Conservation (phyloP, 64 coral and sea anemone species). For the Porites australiensis region DNA sequence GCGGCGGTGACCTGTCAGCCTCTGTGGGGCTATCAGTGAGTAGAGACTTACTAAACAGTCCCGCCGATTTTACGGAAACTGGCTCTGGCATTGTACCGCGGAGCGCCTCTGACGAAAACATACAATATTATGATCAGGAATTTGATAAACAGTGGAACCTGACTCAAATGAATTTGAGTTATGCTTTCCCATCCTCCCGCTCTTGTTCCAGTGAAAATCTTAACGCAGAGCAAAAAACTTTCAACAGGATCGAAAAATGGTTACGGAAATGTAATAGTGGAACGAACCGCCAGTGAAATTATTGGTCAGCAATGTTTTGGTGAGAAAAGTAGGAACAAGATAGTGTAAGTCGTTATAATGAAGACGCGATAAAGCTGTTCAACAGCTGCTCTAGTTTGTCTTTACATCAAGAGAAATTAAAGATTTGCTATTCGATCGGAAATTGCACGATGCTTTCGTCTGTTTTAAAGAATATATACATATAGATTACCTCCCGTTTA, state of each 20-base stretch:
- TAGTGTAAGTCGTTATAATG: too few relatives aligned
- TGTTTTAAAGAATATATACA: too few relatives aligned
- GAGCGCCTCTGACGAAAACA: slow-evolving; percentile 84
- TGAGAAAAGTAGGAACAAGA: too few relatives aligned
- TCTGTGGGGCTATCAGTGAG: slow-evolving; percentile 80
- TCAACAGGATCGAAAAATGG: slow-evolving; percentile 91
- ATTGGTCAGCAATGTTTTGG: too few relatives aligned
- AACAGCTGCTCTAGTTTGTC: too few relatives aligned
- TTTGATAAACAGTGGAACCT: slow-evolving; percentile 49
- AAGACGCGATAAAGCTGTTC: too few relatives aligned
- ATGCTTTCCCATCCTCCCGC: slow-evolving; percentile 68
- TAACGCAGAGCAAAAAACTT: slow-evolving; percentile 65
- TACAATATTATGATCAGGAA: slow-evolving; percentile 69
- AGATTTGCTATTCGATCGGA: too few relatives aligned
- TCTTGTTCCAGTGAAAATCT: slow-evolving; percentile 76
- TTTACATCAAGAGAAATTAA: too few relatives aligned
- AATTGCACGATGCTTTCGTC: too few relatives aligned
- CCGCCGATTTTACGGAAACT: slow-evolving; percentile 62
- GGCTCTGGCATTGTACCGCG: slow-evolving; percentile 85
- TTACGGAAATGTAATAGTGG: slow-evolving; percentile 81
- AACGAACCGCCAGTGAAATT: not conserved
- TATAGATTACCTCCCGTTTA: too few relatives aligned
- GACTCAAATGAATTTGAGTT: slow-evolving; percentile 82
- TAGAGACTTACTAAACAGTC: slow-evolving; percentile 78
- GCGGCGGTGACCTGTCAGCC: slow-evolving; percentile 58